Percentiles rank a stretch among this genome's conserved stretches.
Conservation (phyloP, 2,797 vertebrate genomes). For the Mormyrus hasselquistii region DNA sequence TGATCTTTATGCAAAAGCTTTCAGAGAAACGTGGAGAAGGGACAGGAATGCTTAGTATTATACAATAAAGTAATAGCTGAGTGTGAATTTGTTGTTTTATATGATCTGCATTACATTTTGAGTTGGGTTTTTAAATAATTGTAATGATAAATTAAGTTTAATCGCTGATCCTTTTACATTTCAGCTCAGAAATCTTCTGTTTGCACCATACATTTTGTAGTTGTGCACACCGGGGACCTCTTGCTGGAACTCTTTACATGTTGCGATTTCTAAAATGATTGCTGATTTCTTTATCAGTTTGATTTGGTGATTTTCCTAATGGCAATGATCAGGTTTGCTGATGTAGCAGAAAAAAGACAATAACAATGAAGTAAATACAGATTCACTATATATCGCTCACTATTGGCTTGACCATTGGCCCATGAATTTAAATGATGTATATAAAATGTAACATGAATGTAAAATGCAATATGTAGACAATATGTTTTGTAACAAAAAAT, state of each 20-base stretch:
- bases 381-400: not conserved
- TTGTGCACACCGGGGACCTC: constrained; percentile 71
- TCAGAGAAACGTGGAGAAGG: not conserved
- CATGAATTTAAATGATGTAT: not conserved
- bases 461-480: not conserved
- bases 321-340: constrained; percentile 68
- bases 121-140: not conserved
- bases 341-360: not conserved
- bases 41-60: not conserved
- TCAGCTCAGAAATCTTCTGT: not conserved
- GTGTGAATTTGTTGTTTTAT: not conserved
- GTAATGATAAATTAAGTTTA: not conserved
- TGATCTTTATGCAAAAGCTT: not conserved
- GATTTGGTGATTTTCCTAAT: constrained; percentile 71
- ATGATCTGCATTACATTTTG: not conserved
- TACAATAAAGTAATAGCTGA: not conserved
- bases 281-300: constrained; percentile 68
- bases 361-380: not conserved
- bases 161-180: too few relatives aligned
- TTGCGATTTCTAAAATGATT: constrained; percentile 72
- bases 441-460: not conserved
- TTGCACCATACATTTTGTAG: constrained; percentile 70
- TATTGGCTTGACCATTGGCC: not conserved
- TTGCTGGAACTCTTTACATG: constrained; percentile 73
- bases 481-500: not conserved